Conservation (phyloP, 2,888 invertebrate species). For the Incurvaria masculella region DNA sequence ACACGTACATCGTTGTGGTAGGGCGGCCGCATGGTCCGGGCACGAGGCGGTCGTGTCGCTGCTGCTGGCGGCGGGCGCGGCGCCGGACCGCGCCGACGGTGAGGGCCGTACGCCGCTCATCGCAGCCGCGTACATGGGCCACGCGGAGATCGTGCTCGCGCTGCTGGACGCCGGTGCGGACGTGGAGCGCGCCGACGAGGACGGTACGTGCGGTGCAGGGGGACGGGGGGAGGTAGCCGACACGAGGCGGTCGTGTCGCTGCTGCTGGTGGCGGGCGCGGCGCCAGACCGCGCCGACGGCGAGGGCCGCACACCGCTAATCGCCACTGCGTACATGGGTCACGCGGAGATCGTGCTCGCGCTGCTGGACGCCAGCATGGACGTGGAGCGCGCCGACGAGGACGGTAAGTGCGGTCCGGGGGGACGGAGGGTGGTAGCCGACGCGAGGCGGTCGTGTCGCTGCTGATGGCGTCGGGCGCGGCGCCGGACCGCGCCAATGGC, state of each 20-base stretch:
- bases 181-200: slow-evolving; percentile 83
- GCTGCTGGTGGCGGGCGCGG: slow-evolving; percentile 58
- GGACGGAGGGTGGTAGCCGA: slow-evolving; percentile 93
- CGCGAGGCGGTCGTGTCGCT: slow-evolving; percentile 80
- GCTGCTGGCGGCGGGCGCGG: slow-evolving; percentile 72
- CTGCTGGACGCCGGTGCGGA: slow-evolving; percentile 78
- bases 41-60: slow-evolving; percentile 81
- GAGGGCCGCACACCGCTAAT: slow-evolving; percentile 90
- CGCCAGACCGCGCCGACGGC: slow-evolving; percentile 72
- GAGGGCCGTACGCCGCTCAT: slow-evolving; percentile 91
- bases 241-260: slow-evolving; percentile 80
- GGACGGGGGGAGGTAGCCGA: slow-evolving; percentile 93
- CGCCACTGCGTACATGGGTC: slow-evolving; percentile 95
- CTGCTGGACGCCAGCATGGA: slow-evolving; percentile 77
- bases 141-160: slow-evolving; percentile 85
- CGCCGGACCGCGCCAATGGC: slow-evolving; percentile 72
- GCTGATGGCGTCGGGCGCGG: slow-evolving; percentile 58
- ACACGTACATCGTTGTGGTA: too few species aligned
- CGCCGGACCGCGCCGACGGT: slow-evolving; percentile 80
- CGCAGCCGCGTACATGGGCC: slow-evolving; percentile 96
- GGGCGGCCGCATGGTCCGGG: slow-evolving; percentile 93
- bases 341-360: slow-evolving; percentile 80
- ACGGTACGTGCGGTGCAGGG: slow-evolving; percentile 59
- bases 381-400: slow-evolving; percentile 83
- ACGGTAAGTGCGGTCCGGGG: slow-evolving; percentile 59